Base-by-base conservation (phyloP, 2,797 vertebrate species). In the Gephyroberyx darwinii region DNA sequence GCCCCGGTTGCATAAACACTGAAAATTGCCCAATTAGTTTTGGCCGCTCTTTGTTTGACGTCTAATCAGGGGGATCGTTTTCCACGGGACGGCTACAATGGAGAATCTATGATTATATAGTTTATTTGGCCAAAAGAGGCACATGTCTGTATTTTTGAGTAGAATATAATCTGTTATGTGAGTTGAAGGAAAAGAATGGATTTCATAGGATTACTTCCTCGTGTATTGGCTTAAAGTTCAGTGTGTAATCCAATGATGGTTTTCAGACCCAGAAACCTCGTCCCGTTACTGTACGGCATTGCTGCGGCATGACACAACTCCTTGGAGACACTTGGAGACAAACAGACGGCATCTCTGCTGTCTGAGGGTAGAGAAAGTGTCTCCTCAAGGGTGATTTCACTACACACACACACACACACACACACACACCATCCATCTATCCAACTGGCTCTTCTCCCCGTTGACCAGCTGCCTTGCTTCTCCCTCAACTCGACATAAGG, bases 351-450 rank as follows among this genome's bases (percentile, higher is more conserved):
- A 67, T 13, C 65, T 66, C 64, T 41, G 39, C 58, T 70, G 48
- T 75, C 30, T 5, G 48, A 83, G 41, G 57, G 35, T 16, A 65
- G 66, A 51, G 31, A 68, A 78, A 68, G 74, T 84, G 88, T 88
- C 86, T 87, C 83, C 64, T 85, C 31, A 43, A 8, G 33, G 65
- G 71, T 90, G 84, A 83, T 76, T 73, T 88, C 84, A 89, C 59
- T 80, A 81, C 33, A 43, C 63, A 71, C 57, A 52, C 61, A 50
- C 74, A 62, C 60, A 62, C 59, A 58, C 70, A 70, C 55, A 35
- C 66, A 65, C 37, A 22, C 35, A 69, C 12, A 68, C 35, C 45
- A 22, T 60, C 37, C 55, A 22, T 47, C 66, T 7, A 20, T 58
- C 12, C 59, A 35, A 66, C 63, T 66, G 71, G 54, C 45, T 65